phyloP scores from a whole-genome alignment of 2,113 vertebrate genomes.

The Cathartes aura region DNA sequence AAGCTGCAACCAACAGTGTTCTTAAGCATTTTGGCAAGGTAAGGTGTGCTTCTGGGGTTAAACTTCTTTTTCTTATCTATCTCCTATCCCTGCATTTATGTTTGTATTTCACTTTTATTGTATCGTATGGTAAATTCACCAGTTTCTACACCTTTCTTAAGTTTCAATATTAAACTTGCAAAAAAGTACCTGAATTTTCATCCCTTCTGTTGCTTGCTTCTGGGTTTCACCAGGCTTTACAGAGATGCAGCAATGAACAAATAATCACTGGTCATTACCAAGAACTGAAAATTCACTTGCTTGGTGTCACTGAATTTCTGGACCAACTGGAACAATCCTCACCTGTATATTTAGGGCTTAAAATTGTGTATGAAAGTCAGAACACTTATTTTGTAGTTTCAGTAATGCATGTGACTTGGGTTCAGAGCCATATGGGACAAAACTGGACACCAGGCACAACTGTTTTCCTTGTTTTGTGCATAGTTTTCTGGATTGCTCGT shows the following conservation, averaged over 20 bases:
- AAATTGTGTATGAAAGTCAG: background rate
- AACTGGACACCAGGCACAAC: background rate
- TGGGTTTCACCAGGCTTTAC: background rate
- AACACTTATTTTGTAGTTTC: background rate
- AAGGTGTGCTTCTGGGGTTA: slow-evolving; percentile 14
- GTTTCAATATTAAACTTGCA: background rate
- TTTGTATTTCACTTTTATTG: background rate
- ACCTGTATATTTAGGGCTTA: background rate
- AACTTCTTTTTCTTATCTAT: background rate
- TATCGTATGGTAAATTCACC: background rate
- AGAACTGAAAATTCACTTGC: background rate
- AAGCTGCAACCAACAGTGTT: slow-evolving; percentile 81
- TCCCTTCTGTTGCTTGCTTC: background rate
- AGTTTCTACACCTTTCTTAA: background rate
- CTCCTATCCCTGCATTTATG: background rate
- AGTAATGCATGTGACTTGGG: background rate
- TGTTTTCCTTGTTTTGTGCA: background rate
- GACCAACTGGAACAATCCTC: background rate
- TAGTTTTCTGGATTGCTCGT: background rate
- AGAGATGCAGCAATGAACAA: background rate
- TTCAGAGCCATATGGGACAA: background rate
- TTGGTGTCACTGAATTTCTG: background rate
- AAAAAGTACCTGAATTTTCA: background rate
- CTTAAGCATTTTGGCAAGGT: slow-evolving; percentile 90
- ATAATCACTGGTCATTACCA: background rate